A percentile compares a stretch with the other conserved stretches of the same genome.
These are phyloP conservation scores for Noctilio leporinus DNA, from an alignment of 2,113 vertebrate species.

Conservation along the genomic window DNA sequence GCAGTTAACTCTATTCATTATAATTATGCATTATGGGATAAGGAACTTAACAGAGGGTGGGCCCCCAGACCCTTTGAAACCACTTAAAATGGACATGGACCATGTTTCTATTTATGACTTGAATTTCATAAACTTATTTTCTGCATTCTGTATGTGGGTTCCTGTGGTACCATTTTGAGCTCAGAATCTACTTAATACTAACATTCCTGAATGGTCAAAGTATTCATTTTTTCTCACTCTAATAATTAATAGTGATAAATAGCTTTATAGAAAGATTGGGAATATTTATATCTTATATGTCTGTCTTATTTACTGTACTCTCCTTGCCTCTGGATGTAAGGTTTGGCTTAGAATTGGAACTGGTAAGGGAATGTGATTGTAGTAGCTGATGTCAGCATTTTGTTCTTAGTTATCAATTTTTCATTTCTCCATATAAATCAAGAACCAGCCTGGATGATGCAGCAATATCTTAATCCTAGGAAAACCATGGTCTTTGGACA, in stretches of 20 bases:
- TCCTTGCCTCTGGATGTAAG: background rate
- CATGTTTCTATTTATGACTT: background rate
- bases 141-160: background rate
- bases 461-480: background rate
- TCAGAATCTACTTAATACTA: background rate
- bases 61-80: background rate
- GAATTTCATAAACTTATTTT: background rate
- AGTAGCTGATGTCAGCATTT: background rate
- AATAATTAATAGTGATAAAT: background rate
- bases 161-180: background rate
- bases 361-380: background rate
- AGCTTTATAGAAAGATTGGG: background rate
- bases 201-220: background rate
- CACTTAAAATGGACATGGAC: background rate
- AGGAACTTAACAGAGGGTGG: background rate
- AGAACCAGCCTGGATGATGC: background rate
- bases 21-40: background rate
- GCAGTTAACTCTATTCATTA: background rate
- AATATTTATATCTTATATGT: background rate
- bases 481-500: background rate
- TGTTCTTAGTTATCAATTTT: background rate
- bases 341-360: background rate
- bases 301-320: background rate
- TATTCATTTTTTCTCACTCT: background rate
- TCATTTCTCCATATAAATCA: background rate